Base-by-base conservation (phyloP, 2,113 vertebrate species). In the Saiga tatarica region DNA sequence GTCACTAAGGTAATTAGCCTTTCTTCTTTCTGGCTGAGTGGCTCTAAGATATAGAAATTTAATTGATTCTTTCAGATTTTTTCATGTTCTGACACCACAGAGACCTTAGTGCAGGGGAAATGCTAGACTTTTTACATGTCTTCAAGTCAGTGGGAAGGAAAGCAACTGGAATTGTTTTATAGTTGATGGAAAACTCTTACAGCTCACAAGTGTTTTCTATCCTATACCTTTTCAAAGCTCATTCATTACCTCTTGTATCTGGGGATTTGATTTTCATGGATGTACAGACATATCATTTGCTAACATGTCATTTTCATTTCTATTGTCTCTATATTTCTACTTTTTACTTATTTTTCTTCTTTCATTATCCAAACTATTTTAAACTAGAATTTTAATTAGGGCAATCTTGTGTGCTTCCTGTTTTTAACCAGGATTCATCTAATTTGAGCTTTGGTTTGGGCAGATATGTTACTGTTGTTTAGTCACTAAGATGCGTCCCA, bases 341-440 rank as follows among this genome's bases (percentile, higher is more conserved):
- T 94, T 91, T 88, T 89, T 39, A 67, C 42, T 95, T 90, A 42
- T 36, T 71, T 93, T 92, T 94, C 21, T 96, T 94, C 17, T 62
- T 81, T 84, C 17, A 52, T 53, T 91, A 91, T 55, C 95, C 42
- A 39, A 84, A 85, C 28, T 82, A 79, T 60, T 53, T 89, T 92
- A 94, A 83, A 62, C 11, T 89, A 87, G 47, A 89, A 92, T 71
- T 95, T 81, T 86, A 85, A 85, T 2, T 42, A 21, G 28, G 25
- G 1, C 5, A 95, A 82, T 78, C 62, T 94, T 87, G 19, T 64
- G 47, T 87, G 30, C 15, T 52, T 93, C 33, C 64, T 90, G 33
- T 50, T 91, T 94, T 98, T 50, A 96, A 60, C 12, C 47, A 67
- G 84, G 89, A 87, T 96, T 87, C 86, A 95, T 85, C 52, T 84